A percentile compares a stretch with the other conserved stretches of the same genome.
Conservation (phyloP, 2,888 invertebrate species). For the Dusona sp. region DNA sequence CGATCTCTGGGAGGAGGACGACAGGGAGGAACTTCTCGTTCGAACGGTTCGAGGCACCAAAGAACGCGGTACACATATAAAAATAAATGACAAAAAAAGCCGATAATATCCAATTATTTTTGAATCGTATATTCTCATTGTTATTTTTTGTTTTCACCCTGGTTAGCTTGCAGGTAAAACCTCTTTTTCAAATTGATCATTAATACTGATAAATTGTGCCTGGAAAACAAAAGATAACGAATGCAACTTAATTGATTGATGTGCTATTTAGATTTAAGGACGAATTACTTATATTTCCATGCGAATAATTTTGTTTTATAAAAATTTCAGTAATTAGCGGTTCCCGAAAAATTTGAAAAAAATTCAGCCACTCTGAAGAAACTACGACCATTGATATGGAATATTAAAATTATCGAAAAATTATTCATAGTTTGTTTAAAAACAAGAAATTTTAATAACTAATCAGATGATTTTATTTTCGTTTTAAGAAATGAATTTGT, state of each 20-base stretch:
- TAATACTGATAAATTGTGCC: neutral
- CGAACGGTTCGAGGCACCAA: slow-evolving; percentile 93
- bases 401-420: too few relatives aligned
- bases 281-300: too few relatives aligned
- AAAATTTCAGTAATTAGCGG: too few relatives aligned
- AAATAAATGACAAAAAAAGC: neutral
- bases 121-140: neutral
- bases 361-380: too few relatives aligned
- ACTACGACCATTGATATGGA: too few relatives aligned
- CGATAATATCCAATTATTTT: slow-evolving; percentile 16
- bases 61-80: slow-evolving; percentile 86
- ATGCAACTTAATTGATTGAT: neutral
- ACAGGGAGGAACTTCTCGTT: slow-evolving; percentile 90
- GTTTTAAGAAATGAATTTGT: too few relatives aligned
- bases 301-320: too few relatives aligned
- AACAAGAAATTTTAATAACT: too few relatives aligned
- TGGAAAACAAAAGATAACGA: too few relatives aligned
- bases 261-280: neutral
- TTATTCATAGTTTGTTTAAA: too few relatives aligned
- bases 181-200: neutral
- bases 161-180: neutral
- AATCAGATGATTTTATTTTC: too few relatives aligned
- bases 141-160: neutral
- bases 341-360: too few relatives aligned
- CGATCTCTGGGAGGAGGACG: slow-evolving; percentile 92